These are phyloP conservation scores for Drosophila algonquin DNA, from an alignment of 2,888 invertebrate species.

Conservation along the genomic window DNA sequence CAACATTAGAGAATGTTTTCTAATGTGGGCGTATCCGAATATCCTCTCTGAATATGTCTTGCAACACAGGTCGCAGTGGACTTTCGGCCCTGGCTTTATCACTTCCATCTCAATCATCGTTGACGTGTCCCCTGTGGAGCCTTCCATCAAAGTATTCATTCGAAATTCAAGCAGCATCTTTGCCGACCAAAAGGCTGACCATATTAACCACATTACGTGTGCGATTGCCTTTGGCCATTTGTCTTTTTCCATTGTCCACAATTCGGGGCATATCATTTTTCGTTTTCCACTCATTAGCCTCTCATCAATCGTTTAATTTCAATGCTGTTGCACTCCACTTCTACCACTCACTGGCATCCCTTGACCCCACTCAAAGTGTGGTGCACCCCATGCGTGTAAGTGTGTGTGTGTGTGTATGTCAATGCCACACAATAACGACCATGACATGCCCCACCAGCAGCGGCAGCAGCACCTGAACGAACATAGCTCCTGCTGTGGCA, in stretches of 20 bases:
- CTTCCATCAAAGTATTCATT: no score
- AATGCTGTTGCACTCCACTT: constrained; percentile 1
- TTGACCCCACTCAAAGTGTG: background rate
- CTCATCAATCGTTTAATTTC: constrained; percentile 43
- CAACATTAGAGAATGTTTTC: background rate
- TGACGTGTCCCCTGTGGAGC: no score
- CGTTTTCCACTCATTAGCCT: constrained; percentile 31
- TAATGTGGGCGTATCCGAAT: no score
- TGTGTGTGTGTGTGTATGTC: constrained; percentile 11
- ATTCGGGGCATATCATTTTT: constrained; percentile 22
- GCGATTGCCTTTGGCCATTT: constrained; percentile 8
- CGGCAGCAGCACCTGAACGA: constrained; percentile 22
- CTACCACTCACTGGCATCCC: no score
- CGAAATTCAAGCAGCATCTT: no score
- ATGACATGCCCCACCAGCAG: constrained; percentile 21
- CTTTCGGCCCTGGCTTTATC: no score
- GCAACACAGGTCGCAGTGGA: no score
- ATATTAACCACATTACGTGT: constrained; percentile 1
- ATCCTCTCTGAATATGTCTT: no score
- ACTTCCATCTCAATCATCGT: no score
- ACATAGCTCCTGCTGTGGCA: constrained; percentile 18
- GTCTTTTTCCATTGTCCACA: background rate
- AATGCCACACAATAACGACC: constrained; percentile 38
- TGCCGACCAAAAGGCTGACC: background rate
- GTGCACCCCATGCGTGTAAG: background rate